A percentile compares a stretch with the other conserved stretches of the same genome.
Evolutionary conservation across 1,140 invertebrate species (phyloP).

Genomic region (Radopholus similis): DNA sequence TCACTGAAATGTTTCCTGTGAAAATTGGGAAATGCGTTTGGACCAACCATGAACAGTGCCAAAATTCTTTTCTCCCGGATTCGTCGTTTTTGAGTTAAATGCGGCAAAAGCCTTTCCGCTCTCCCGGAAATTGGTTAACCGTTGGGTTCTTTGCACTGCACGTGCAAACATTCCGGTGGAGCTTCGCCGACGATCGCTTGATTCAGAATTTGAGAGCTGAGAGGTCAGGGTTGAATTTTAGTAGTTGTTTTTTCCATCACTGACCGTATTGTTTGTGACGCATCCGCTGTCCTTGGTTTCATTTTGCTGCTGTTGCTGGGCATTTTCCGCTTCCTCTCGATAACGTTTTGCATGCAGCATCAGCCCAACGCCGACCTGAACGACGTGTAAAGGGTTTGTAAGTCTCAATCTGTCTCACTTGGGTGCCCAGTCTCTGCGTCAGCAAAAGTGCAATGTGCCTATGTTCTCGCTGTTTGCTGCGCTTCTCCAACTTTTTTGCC

Average conservation of each 20-base stretch:
- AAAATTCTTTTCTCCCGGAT: neutral
- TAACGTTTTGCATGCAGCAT: constrained; percentile 50
- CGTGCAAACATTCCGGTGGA: constrained; percentile 1
- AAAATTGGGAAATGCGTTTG: neutral
- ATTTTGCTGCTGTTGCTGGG: constrained; percentile 5
- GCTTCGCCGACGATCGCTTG: constrained; percentile 7
- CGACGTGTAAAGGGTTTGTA: constrained; percentile 7
- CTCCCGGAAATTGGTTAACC: neutral
- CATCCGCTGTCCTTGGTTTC: constrained; percentile 43
- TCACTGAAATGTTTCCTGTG: neutral
- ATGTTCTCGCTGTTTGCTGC: constrained; percentile 58
- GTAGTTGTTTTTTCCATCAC: neutral
- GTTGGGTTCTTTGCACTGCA: constrained; percentile 10
- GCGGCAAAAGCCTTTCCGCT: neutral
- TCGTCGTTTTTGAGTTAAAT: neutral
- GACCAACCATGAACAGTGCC: no score
- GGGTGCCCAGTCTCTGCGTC: constrained; percentile 57
- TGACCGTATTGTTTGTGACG: constrained; percentile 32
- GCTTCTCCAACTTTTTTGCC: constrained; percentile 59
- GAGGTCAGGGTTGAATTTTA: neutral
- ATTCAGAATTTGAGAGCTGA: constrained; percentile 8
- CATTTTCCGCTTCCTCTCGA: constrained; percentile 4
- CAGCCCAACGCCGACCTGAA: constrained; percentile 56
- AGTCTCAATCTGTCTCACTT: constrained; percentile 36
- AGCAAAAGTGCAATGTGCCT: constrained; percentile 57